Percentiles rank a stretch among this genome's conserved stretches.
Evolutionary conservation across 2,888 invertebrate genomes (phyloP).

Genomic region (Rutpela maculata): DNA sequence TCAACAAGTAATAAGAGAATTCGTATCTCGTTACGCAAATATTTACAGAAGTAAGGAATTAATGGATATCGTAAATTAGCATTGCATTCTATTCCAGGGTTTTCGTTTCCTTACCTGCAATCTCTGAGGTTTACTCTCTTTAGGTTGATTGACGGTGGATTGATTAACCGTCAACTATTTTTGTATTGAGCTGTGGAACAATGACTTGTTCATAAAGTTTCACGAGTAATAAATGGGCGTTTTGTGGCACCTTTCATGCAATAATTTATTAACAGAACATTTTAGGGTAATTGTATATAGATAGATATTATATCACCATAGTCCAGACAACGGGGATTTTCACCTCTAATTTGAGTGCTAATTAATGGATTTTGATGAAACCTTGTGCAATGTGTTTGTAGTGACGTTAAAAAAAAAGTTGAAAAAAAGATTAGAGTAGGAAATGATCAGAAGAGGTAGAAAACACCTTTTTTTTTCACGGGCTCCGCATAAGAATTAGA

Average conservation of each 20-base stretch:
- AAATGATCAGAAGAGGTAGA: too few relatives aligned
- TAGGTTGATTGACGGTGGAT: constrained; percentile 9
- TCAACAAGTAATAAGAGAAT: constrained; percentile 13
- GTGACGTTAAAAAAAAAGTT: too few relatives aligned
- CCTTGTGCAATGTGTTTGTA: too few relatives aligned
- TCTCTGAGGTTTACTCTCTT: background rate
- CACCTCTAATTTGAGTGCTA: too few relatives aligned
- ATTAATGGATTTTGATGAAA: too few relatives aligned
- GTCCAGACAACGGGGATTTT: too few relatives aligned
- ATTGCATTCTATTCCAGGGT: background rate
- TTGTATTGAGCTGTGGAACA: background rate
- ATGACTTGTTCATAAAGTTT: background rate
- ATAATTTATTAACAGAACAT: background rate
- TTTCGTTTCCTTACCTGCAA: constrained; percentile 24
- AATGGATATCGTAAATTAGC: constrained; percentile 20
- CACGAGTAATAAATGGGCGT: too few relatives aligned
- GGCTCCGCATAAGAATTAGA: too few relatives aligned
- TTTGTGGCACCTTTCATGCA: background rate
- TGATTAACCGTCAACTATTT: constrained; percentile 12
- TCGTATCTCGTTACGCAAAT: constrained; percentile 8
- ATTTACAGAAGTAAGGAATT: constrained; percentile 5
- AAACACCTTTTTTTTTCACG: too few relatives aligned
- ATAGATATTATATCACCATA: too few relatives aligned
- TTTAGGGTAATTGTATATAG: too few relatives aligned
- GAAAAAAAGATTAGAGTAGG: too few relatives aligned